Conservation (phyloP, 2,888 invertebrate genomes). For the Pimpla rufipes region DNA sequence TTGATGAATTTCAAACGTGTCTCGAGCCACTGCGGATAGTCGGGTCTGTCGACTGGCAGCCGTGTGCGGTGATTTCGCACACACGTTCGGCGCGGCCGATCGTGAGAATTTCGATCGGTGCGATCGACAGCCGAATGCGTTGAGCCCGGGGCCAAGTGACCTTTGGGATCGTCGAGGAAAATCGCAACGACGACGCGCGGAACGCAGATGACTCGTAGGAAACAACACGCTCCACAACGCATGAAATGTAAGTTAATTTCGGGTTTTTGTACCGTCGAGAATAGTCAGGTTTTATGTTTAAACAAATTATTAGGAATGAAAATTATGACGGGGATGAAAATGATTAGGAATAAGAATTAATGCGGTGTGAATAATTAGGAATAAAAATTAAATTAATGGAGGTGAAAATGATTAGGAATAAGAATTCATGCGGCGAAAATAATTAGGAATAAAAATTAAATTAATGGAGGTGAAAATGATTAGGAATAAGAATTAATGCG, state of each 20-base stretch:
- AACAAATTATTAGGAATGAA: too few species aligned
- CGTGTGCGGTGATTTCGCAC: not conserved
- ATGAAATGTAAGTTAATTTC: slow-evolving; percentile 86
- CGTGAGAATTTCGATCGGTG: slow-evolving; percentile 20
- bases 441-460: too few species aligned
- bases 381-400: too few species aligned
- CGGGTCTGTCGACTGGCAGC: not conserved
- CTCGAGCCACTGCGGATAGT: slow-evolving; percentile 1
- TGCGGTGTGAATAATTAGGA: too few species aligned
- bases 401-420: too few species aligned
- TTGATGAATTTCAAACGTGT: slow-evolving; percentile 18
- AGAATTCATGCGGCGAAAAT: too few species aligned
- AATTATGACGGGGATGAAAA: too few species aligned
- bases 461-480: too few species aligned
- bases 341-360: too few species aligned
- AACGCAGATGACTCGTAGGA: slow-evolving; percentile 86
- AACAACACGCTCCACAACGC: slow-evolving; percentile 87
- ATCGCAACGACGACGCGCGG: slow-evolving; percentile 69
- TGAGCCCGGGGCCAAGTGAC: slow-evolving; percentile 14
- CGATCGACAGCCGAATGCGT: slow-evolving; percentile 1
- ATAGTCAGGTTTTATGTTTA: not conserved
- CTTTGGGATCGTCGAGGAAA: slow-evolving; percentile 40
- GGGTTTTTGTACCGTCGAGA: slow-evolving; percentile 11
- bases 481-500: too few species aligned
- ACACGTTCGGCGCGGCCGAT: not conserved